Base-by-base conservation (phyloP, 2,888 invertebrate genomes). In the Tortricodes alternella region DNA sequence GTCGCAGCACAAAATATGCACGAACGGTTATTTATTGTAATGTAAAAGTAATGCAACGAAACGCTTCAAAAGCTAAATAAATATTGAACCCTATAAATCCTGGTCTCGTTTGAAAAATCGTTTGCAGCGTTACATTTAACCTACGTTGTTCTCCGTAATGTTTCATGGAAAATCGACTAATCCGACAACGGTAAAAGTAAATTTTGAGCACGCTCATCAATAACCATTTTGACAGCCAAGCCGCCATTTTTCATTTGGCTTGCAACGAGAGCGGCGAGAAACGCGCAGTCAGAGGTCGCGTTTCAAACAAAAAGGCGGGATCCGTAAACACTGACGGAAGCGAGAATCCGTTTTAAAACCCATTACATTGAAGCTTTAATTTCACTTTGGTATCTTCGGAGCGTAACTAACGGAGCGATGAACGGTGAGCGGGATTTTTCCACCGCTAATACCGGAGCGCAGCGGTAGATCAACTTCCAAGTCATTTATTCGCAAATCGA, bases 401-500 rank as follows among this genome's bases (percentile, higher is more conserved):
- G 65, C 65, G 71, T 70, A 70, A 74, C 76, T 71, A 76, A 80
- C 69, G 71, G 78, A 70, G 85, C 80, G 77, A 79, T 86, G 85
- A 85, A 73, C 71, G 68, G 74, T 64, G 66, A 65, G 62, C 66
- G 66, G 71, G 70, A 78, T 78, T 75, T 82, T 80, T 66, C 67
- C 76, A 70, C 73, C 67, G 71, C 78, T 73, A 75, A 77, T 70
- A 70, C 68, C 65, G 65, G 73, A 70, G 68, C 67, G 68, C 68
- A 67, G 74, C 76, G 70, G 79, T 86, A 86, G 85, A 85, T 87
- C 85, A 86, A 84, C 83, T 89, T 89, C 86, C 87, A 67, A 78
- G 77, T 84, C 87, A 87, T 87, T 89, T 86, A 85, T 83, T 85
- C 84, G 75, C 80, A 85, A 88, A 89, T 89, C 87, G 80, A 83